phyloP scores from a whole-genome alignment of 2,797 vertebrate genomes.

The Fundulus diaphanus region DNA sequence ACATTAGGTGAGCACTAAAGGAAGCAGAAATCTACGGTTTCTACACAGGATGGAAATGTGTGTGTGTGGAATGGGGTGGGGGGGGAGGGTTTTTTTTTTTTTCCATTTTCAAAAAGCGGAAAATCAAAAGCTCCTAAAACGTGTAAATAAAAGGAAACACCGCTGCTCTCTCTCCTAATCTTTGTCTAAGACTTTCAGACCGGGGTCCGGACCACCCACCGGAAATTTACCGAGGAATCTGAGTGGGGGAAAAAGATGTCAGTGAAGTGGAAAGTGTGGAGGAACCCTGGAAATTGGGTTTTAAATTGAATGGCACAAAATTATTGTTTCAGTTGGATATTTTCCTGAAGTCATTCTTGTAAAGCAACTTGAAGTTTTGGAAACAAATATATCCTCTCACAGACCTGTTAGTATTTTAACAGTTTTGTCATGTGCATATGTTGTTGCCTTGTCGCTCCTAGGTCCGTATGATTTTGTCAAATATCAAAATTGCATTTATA shows the following conservation, averaged over 20 bases:
- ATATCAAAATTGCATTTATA: no score
- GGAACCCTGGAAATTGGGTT: not conserved
- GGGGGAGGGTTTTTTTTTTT: no score
- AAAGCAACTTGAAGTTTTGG: not conserved
- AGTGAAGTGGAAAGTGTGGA: not conserved
- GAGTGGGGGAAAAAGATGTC: not conserved
- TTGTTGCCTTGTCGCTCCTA: no score
- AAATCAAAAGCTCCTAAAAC: no score
- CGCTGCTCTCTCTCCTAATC: not conserved
- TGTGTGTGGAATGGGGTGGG: no score
- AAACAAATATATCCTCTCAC: no score
- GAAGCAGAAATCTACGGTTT: no score
- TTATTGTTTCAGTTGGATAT: not conserved
- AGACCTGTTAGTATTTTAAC: not conserved
- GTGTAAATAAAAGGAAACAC: no score
- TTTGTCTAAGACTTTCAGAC: not conserved
- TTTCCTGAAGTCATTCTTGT: not conserved
- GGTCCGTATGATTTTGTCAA: no score
- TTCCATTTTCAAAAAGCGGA: no score
- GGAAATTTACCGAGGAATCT: not conserved
- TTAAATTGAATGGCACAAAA: not conserved
- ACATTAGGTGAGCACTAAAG: no score
- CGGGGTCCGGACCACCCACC: not conserved
- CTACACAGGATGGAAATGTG: no score
- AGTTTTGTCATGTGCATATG: not conserved